Base-by-base conservation (phyloP, 2,113 vertebrate genomes). In the Dicerorhinus sumatrensis region DNA sequence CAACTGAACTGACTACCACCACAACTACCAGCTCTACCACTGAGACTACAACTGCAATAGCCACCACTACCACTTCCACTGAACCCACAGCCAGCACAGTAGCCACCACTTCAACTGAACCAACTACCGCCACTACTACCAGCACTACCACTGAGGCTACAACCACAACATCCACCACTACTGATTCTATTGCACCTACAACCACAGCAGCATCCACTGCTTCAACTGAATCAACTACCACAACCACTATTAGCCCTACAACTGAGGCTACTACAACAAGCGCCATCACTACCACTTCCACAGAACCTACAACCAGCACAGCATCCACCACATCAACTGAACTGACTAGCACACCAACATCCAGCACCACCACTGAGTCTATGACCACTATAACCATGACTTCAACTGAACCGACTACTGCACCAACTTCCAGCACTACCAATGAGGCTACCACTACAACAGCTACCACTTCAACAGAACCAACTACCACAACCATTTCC, bases 401-500 rank as follows among this genome's bases (percentile, higher is more conserved):
- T 42, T 31, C 46, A 18, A n/a, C 16, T 46, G 36, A 58, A n/a
- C 14, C 25, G 16, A n/a, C 36, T 29, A 14, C 90, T 21, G 18
- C 16, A 14, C 16, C 27, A 25, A 5, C 20, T 67, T 2, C 3
- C 0, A 20, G 11, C 8, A 60, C 27, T 25, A 16, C 25, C 21
- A 33, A 14, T 51, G 33, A n/a, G 3, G 5, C 42, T 51, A 7
- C 14, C 36, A 29, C 14, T 21, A 80, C 9, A 42, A 42, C 42
- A 54, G 51, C 51, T 13, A 54, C 51, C 9, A 65, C 56, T 51
- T 27, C 56, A 60, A 62, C 27, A 33, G 51, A n/a, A 69, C n/a
- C 18, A 13, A 29, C 39, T 4, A 25, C 14, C 12, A 3, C 18
- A 48, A 4, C 4, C 0, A 10, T 9, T 20, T 8, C 29, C 51